phyloP scores from a whole-genome alignment of 2,888 invertebrate genomes.

The Ophioninae sp. region DNA sequence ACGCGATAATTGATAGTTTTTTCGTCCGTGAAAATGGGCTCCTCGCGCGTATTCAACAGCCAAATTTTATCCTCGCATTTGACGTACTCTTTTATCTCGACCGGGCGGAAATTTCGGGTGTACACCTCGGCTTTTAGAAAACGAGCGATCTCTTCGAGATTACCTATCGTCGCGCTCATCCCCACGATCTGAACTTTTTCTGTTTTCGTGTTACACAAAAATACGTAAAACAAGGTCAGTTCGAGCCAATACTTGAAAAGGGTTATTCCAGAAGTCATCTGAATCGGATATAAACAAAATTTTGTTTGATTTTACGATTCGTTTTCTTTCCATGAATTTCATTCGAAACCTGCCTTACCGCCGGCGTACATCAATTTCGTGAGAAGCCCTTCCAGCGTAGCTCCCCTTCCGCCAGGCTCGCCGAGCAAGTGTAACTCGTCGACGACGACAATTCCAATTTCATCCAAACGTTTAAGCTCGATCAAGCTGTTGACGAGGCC shows the following conservation, averaged over 20 bases:
- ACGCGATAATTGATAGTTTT: conserved; percentile 83
- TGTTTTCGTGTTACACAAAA: conserved; percentile 70
- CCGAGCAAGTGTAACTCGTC: conserved; percentile 98
- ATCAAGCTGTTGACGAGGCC: conserved; percentile 93
- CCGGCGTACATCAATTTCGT: conserved; percentile 89
- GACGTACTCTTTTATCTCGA: conserved; percentile 91
- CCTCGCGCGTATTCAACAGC: conserved; percentile 82
- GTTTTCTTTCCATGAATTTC: not conserved
- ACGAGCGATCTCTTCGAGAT: conserved; percentile 89
- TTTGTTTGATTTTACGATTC: not conserved
- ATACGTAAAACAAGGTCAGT: conserved; percentile 19
- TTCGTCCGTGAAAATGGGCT: conserved; percentile 82
- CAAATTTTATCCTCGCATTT: conserved; percentile 87
- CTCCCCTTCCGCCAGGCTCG: conserved; percentile 91
- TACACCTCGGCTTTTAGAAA: conserved; percentile 93
- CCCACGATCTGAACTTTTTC: conserved; percentile 92
- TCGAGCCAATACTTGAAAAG: too few relatives aligned
- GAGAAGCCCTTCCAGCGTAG: conserved; percentile 91
- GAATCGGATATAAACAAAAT: not conserved
- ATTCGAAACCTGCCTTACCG: conserved; percentile 81
- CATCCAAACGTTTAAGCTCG: conserved; percentile 87
- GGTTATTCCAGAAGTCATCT: too few relatives aligned
- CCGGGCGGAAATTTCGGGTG: conserved; percentile 93
- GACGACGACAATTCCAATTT: conserved; percentile 84
- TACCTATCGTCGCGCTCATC: conserved; percentile 98